Conservation (phyloP, 2,888 invertebrate genomes). For the Melipona bicolor region DNA sequence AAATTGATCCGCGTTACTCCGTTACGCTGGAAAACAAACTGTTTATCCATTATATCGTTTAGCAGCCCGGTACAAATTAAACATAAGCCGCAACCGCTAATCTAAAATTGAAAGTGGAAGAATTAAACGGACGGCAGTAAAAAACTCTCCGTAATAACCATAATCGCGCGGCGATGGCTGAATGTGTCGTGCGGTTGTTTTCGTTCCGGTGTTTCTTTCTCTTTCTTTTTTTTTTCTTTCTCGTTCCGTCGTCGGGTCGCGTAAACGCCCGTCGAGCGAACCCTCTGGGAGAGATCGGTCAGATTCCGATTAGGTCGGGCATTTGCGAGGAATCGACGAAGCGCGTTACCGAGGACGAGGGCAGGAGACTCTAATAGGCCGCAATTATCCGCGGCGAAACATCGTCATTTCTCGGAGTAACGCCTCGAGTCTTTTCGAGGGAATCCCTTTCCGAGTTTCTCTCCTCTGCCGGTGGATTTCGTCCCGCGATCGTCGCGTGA, state of each 20-base stretch:
- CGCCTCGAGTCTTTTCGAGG: conserved; percentile 52
- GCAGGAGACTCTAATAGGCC: conserved; percentile 48
- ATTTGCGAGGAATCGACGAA: conserved; percentile 42
- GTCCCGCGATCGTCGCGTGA: conserved; percentile 46
- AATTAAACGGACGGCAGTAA: conserved; percentile 26
- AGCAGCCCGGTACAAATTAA: no score
- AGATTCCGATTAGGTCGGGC: background rate
- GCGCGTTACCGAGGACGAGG: conserved; percentile 45
- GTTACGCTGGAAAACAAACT: no score
- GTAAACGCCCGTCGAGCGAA: no score
- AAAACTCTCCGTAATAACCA: conserved; percentile 29
- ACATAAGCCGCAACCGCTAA: no score
- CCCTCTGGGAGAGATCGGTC: no score
- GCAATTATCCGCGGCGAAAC: conserved; percentile 60
- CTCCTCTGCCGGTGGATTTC: background rate
- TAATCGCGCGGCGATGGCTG: conserved; percentile 24
- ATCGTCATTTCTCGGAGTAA: conserved; percentile 58
- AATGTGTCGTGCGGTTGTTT: background rate
- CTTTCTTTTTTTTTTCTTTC: no score
- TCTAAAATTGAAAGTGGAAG: no score
- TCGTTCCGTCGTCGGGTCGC: background rate
- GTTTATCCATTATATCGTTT: no score
- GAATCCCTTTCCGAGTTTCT: background rate
- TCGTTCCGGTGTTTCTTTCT: conserved; percentile 40
- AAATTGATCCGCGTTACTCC: no score